Evolutionary conservation across 2,113 vertebrate species (phyloP).

Genomic region (Microcebus griseorufus): DNA sequence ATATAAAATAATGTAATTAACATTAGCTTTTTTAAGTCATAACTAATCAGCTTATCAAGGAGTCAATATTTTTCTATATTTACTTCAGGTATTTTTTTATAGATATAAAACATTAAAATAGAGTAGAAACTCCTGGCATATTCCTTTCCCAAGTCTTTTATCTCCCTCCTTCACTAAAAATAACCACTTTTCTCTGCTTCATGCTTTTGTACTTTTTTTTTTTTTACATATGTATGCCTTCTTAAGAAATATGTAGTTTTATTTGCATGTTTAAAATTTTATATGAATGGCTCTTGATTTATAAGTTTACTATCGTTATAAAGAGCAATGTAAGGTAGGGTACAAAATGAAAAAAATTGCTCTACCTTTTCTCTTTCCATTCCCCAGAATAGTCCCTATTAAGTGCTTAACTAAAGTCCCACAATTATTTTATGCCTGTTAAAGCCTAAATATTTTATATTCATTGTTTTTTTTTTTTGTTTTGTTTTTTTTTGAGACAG

Average conservation of each 20-base stretch:
- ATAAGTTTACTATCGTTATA: background rate
- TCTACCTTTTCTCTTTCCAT: background rate
- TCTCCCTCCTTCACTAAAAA: background rate
- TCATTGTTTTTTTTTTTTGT: too few species aligned
- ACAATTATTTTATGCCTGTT: background rate
- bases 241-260: background rate
- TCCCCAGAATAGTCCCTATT: background rate
- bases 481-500: too few species aligned
- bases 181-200: background rate
- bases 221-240: background rate
- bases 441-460: conserved; percentile 1
- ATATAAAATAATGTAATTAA: background rate
- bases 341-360: background rate
- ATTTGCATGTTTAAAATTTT: conserved; percentile 5
- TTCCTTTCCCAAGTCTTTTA: background rate
- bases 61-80: background rate
- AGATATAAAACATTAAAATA: background rate
- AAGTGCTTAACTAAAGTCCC: background rate
- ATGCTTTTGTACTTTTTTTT: background rate
- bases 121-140: background rate
- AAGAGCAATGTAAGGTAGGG: background rate
- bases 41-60: background rate
- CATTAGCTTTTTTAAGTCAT: background rate
- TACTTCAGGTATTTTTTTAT: background rate
- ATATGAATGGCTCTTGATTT: background rate